Evolutionary conservation across 2,888 invertebrate genomes (phyloP).

Genomic region (Scotopteryx bipunctaria): DNA sequence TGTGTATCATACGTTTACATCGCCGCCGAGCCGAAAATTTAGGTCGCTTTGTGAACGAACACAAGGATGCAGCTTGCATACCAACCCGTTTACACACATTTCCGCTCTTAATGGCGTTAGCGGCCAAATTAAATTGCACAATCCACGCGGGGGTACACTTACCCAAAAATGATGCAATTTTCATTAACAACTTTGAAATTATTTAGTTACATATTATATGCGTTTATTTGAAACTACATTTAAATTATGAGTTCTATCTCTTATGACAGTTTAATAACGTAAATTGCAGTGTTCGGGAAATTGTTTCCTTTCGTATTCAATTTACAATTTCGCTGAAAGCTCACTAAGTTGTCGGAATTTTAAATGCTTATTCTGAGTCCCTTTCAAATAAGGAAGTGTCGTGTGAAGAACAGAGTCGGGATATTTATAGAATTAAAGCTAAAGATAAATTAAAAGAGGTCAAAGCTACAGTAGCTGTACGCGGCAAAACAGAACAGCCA

Average conservation of each 20-base stretch:
- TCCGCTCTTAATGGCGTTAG: slow-evolving; percentile 49
- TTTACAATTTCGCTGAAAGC: slow-evolving; percentile 14
- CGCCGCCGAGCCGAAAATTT: slow-evolving; percentile 53
- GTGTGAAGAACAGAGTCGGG: slow-evolving; percentile 10
- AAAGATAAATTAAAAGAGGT: slow-evolving; percentile 23
- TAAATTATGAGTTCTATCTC: too few relatives aligned
- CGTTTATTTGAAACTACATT: background rate
- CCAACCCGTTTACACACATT: slow-evolving; percentile 51
- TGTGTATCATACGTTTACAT: slow-evolving; percentile 40
- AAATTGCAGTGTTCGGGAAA: slow-evolving; percentile 11
- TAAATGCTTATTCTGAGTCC: slow-evolving; percentile 2
- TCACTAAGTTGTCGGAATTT: background rate
- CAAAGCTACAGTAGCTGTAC: slow-evolving; percentile 38
- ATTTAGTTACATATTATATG: slow-evolving; percentile 5
- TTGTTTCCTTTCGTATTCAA: slow-evolving; percentile 13
- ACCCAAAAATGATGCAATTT: slow-evolving; percentile 38
- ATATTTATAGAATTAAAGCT: slow-evolving; percentile 17
- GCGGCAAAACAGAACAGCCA: slow-evolving; percentile 51
- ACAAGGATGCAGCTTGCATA: slow-evolving; percentile 46
- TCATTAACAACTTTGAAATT: slow-evolving; percentile 11
- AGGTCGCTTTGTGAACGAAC: slow-evolving; percentile 54
- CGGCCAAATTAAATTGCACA: slow-evolving; percentile 36
- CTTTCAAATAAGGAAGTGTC: slow-evolving; percentile 17
- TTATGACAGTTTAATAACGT: slow-evolving; percentile 20
- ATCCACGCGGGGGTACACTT: slow-evolving; percentile 25